Conservation (phyloP, 2,888 invertebrate species). For the Ophonus ardosiacus region DNA sequence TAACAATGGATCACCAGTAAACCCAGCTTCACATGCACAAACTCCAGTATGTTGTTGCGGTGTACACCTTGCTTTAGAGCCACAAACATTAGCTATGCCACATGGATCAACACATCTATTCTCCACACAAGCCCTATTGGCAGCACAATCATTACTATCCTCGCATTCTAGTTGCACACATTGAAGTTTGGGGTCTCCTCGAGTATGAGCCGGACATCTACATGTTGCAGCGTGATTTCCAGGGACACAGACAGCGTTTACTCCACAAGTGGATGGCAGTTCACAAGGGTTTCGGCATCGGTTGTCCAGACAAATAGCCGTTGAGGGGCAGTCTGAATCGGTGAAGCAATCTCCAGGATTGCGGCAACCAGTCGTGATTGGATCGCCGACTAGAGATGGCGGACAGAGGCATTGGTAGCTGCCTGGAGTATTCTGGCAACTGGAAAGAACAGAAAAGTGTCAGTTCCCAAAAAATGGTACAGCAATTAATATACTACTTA, state of each 20-base stretch:
- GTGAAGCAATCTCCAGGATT: slow-evolving; percentile 90
- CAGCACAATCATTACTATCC: slow-evolving; percentile 86
- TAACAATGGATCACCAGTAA: slow-evolving; percentile 90
- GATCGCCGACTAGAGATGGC: slow-evolving; percentile 89
- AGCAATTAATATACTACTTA: slow-evolving; percentile 70
- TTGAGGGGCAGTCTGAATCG: slow-evolving; percentile 87
- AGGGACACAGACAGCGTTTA: slow-evolving; percentile 86
- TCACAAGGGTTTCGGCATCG: slow-evolving; percentile 89
- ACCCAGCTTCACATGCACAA: slow-evolving; percentile 90
- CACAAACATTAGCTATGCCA: slow-evolving; percentile 88
- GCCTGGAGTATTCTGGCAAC: slow-evolving; percentile 88
- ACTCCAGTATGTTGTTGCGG: slow-evolving; percentile 88
- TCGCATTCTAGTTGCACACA: slow-evolving; percentile 87
- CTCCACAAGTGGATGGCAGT: slow-evolving; percentile 82
- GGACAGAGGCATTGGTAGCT: slow-evolving; percentile 87
- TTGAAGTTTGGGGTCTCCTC: slow-evolving; percentile 85
- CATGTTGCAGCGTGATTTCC: slow-evolving; percentile 85
- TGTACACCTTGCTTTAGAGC: slow-evolving; percentile 86
- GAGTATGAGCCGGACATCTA: slow-evolving; percentile 85
- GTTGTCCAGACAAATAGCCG: slow-evolving; percentile 86
- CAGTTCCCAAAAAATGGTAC: not conserved
- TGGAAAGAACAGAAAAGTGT: slow-evolving; percentile 68
- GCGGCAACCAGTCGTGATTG: slow-evolving; percentile 84
- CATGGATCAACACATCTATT: slow-evolving; percentile 91
- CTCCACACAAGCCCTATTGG: slow-evolving; percentile 86